These are phyloP conservation scores for Epinotia brunnichana DNA, from an alignment of 2,888 invertebrate genomes.

Conservation along the genomic window DNA sequence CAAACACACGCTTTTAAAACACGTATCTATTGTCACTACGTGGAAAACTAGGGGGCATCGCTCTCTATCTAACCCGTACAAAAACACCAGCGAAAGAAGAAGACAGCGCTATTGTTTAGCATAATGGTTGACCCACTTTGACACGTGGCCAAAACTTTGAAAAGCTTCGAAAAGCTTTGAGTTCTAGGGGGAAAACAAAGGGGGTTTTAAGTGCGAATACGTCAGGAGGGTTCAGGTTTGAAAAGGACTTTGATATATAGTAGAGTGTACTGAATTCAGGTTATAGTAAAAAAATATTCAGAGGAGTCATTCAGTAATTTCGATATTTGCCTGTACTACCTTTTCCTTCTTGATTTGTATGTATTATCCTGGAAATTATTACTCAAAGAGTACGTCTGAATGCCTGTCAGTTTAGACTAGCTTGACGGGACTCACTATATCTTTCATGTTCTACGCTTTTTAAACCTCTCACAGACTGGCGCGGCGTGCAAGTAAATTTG, in stretches of 20 bases:
- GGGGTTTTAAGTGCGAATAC: slow-evolving; percentile 24
- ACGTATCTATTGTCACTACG: slow-evolving; percentile 6
- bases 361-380: too few species aligned
- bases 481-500: too few species aligned
- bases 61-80: slow-evolving; percentile 30
- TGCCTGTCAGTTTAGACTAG: too few species aligned
- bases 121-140: slow-evolving; percentile 76
- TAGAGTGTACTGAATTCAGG: background rate
- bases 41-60: slow-evolving; percentile 30
- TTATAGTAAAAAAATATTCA: background rate
- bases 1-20: slow-evolving; percentile 15
- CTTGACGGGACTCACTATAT: too few species aligned
- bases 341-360: too few species aligned
- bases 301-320: background rate
- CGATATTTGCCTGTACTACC: too few species aligned
- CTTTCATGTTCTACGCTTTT: too few species aligned
- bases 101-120: slow-evolving; percentile 58
- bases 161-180: slow-evolving; percentile 56
- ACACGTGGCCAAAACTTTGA: slow-evolving; percentile 67
- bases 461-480: too few species aligned
- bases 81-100: slow-evolving; percentile 50
- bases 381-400: too few species aligned
- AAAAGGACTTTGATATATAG: slow-evolving; percentile 2
- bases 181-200: slow-evolving; percentile 47
- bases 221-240: slow-evolving; percentile 3